A percentile compares a stretch with the other conserved stretches of the same genome.
Evolutionary conservation across 1,140 invertebrate genomes (phyloP).

Genomic region (Schlechtendalia chinensis): DNA sequence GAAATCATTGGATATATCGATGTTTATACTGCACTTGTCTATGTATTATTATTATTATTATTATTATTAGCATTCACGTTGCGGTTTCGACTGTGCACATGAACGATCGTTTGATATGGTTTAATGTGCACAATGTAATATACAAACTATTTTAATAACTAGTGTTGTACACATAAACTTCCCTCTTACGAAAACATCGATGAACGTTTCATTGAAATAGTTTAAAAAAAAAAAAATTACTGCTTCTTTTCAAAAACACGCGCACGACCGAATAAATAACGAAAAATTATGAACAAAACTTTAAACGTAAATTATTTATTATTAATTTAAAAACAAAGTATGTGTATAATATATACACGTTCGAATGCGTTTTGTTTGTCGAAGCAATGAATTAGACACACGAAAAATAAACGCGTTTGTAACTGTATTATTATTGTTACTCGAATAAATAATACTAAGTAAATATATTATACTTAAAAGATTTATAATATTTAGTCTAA

Average conservation of each 20-base stretch:
- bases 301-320: neutral
- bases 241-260: neutral
- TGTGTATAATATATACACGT: too few species aligned
- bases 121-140: neutral
- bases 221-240: too few species aligned
- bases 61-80: neutral
- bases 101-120: slow-evolving; percentile 26
- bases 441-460: neutral
- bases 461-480: too few species aligned
- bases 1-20: too few species aligned
- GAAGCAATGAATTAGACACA: neutral
- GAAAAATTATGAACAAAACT: neutral
- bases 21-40: too few species aligned
- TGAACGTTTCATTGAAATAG: neutral
- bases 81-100: too few species aligned
- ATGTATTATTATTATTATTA: too few species aligned
- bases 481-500: too few species aligned
- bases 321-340: too few species aligned
- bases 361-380: neutral
- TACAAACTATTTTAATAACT: neutral
- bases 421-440: too few species aligned
- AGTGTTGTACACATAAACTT: neutral
- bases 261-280: neutral
- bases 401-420: neutral
- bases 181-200: neutral